Percentiles rank a stretch among this genome's conserved stretches.
These are phyloP conservation scores for Lathamus discolor DNA, from an alignment of 2,113 vertebrate species.

Conservation along the genomic window DNA sequence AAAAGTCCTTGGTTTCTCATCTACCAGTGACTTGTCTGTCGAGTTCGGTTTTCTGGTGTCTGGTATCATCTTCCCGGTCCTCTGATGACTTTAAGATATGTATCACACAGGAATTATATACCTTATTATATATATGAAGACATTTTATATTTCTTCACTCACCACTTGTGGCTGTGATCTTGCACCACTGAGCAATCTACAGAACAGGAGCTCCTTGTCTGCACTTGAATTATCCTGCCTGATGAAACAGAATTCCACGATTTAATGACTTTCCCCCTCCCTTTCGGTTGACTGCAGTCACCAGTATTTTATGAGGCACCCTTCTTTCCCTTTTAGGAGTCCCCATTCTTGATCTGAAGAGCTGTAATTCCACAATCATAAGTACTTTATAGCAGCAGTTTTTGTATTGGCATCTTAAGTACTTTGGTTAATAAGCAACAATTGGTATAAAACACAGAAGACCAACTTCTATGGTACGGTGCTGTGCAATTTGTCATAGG, in stretches of 20 bases:
- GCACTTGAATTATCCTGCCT: neutral
- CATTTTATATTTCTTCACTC: neutral
- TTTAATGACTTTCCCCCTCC: neutral
- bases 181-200: neutral
- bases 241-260: neutral
- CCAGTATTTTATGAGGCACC: neutral
- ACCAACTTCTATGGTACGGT: neutral
- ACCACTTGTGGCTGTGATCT: neutral
- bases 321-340: neutral
- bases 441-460: neutral
- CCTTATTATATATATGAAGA: neutral
- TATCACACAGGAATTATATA: neutral
- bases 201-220: neutral
- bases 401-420: neutral
- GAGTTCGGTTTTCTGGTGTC: neutral
- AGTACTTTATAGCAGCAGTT: neutral
- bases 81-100: neutral
- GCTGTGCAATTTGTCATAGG: neutral
- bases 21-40: neutral
- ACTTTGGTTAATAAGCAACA: neutral
- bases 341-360: neutral
- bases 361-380: neutral
- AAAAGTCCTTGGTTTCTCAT: neutral
- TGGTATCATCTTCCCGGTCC: neutral
- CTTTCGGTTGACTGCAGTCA: neutral